Conservation (phyloP, 2,888 invertebrate species). For the Vannuccia rotundouncinata region DNA sequence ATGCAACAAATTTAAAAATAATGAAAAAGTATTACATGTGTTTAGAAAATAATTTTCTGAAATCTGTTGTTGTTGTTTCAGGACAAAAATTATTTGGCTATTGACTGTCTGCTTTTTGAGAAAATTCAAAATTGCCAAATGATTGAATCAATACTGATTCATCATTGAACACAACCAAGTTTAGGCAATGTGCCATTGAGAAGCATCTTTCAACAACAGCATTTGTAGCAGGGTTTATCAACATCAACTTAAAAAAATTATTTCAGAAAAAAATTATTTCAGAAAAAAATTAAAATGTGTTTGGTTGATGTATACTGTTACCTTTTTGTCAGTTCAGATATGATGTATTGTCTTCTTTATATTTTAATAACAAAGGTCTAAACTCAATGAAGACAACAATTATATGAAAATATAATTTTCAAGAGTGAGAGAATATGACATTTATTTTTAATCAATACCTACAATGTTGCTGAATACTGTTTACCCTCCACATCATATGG, state of each 20-base stretch:
- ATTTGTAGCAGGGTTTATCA: conserved; percentile 17
- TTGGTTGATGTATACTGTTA: conserved; percentile 13
- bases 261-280: conserved; percentile 4
- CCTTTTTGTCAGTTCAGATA: no score
- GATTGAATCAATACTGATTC: conserved; percentile 9
- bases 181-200: background rate
- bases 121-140: conserved; percentile 20
- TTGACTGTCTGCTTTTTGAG: background rate
- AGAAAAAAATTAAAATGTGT: background rate
- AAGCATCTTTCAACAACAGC: conserved; percentile 14
- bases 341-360: no score
- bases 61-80: background rate
- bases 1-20: background rate
- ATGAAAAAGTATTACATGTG: background rate
- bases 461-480: no score
- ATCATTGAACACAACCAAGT: conserved; percentile 1
- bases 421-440: no score
- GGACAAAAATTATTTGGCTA: background rate
- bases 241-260: conserved; percentile 13
- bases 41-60: conserved; percentile 13
- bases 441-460: no score
- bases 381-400: no score
- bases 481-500: no score
- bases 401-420: no score
- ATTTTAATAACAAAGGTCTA: no score